Percentiles rank a stretch among this genome's conserved stretches.
phyloP scores from a whole-genome alignment of 2,797 vertebrate genomes.

The Centropyge bicolor region DNA sequence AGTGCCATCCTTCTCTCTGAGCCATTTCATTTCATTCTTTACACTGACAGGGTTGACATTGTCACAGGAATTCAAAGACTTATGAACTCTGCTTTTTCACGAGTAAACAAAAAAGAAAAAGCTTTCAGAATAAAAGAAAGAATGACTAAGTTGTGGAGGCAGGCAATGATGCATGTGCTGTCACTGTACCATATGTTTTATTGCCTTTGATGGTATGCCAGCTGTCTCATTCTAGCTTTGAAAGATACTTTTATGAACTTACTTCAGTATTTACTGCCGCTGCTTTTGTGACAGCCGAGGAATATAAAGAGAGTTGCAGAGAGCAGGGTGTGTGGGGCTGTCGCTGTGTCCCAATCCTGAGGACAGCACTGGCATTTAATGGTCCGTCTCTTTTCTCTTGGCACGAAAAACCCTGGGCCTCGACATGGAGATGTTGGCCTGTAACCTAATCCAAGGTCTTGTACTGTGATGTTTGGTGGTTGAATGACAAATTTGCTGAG shows the following conservation, averaged over 20 bases:
- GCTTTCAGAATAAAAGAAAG: constrained; percentile 49
- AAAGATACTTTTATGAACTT: constrained; percentile 74
- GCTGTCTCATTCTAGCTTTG: constrained; percentile 65
- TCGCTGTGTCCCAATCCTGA: constrained; percentile 42
- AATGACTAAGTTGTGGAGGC: constrained; percentile 51
- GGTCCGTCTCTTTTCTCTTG: constrained; percentile 43
- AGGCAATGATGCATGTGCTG: constrained; percentile 68
- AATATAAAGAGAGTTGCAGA: constrained; percentile 40
- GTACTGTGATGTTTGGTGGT: constrained; percentile 38
- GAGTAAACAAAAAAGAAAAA: constrained; percentile 50
- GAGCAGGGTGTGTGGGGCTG: constrained; percentile 21
- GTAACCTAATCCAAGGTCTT: constrained; percentile 52
- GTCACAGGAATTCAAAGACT: constrained; percentile 53
- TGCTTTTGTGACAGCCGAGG: constrained; percentile 40
- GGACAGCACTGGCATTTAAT: constrained; percentile 57
- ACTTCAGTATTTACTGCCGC: constrained; percentile 66
- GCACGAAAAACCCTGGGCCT: constrained; percentile 22
- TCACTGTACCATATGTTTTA: constrained; percentile 75
- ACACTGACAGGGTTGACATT: constrained; percentile 35
- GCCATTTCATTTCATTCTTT: constrained; percentile 32
- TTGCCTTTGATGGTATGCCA: constrained; percentile 74
- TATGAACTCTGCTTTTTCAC: constrained; percentile 50
- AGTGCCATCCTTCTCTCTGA: constrained; percentile 3
- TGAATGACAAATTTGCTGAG: constrained; percentile 40
- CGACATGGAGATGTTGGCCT: constrained; percentile 42